Percentiles rank a stretch among this genome's conserved stretches.
phyloP scores from a whole-genome alignment of 1,140 invertebrate species.

The Lepidostoma basale region DNA sequence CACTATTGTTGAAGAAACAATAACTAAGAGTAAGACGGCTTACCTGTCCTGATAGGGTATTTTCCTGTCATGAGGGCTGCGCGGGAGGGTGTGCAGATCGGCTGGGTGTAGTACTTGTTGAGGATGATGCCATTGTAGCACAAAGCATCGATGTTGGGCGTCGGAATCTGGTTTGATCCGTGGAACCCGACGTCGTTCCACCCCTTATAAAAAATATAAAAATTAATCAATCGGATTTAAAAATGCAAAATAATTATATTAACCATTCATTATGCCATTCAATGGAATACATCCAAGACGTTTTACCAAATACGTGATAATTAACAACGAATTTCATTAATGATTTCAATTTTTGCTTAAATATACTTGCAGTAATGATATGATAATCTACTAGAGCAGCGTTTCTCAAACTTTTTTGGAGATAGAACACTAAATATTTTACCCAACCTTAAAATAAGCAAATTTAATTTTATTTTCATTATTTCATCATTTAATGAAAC shows the following conservation, averaged over 20 bases:
- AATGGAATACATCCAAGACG: too few relatives aligned
- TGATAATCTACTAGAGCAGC: too few relatives aligned
- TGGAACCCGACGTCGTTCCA: constrained; percentile 87
- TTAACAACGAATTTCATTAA: not conserved
- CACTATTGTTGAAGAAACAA: too few relatives aligned
- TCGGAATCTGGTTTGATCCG: constrained; percentile 77
- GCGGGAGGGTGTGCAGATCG: constrained; percentile 75
- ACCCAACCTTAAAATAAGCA: too few relatives aligned
- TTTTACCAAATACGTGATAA: not conserved
- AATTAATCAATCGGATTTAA: not conserved
- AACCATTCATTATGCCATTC: not conserved
- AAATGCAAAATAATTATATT: not conserved
- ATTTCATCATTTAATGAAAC: too few relatives aligned
- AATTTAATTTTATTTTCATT: too few relatives aligned
- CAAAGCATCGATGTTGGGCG: constrained; percentile 80
- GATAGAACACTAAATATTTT: too few relatives aligned
- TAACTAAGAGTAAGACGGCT: not conserved
- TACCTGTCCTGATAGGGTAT: constrained; percentile 76
- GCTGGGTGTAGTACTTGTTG: constrained; percentile 72
- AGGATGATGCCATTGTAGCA: constrained; percentile 75
- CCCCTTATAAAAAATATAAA: constrained; percentile 61
- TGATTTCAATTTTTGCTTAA: too few relatives aligned
- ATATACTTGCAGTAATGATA: not conserved
- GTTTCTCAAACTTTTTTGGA: too few relatives aligned
- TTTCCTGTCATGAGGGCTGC: constrained; percentile 74